A percentile compares a stretch with the other conserved stretches of the same genome.
These are phyloP conservation scores for Smittia sp. DNA, from an alignment of 2,888 invertebrate genomes.

Conservation along the genomic window DNA sequence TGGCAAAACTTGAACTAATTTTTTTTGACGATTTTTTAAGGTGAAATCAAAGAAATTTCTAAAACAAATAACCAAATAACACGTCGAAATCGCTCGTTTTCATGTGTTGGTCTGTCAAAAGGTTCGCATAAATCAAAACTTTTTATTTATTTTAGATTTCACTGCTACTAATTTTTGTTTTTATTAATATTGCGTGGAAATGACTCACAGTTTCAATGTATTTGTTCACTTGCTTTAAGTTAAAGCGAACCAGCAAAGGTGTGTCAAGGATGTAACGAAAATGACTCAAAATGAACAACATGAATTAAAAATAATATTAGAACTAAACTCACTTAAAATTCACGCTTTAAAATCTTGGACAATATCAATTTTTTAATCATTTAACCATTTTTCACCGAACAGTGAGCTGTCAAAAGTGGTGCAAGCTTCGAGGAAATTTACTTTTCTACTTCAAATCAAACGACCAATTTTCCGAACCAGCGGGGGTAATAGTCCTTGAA, in stretches of 20 bases:
- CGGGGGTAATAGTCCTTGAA: conserved; percentile 84
- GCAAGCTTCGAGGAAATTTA: conserved; percentile 86
- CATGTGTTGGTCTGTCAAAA: conserved; percentile 45
- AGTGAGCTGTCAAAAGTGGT: conserved; percentile 83
- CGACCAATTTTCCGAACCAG: conserved; percentile 83
- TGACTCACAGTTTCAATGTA: too few species aligned
- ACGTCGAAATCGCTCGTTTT: conserved; percentile 44
- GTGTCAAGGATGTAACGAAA: too few species aligned
- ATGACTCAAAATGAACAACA: too few species aligned
- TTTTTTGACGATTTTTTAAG: too few species aligned
- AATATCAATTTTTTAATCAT: too few species aligned
- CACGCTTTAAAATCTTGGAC: too few species aligned
- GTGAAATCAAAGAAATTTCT: conserved; percentile 26
- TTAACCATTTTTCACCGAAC: conserved; percentile 43
- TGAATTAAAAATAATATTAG: too few species aligned
- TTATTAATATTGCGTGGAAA: too few species aligned
- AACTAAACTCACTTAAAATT: too few species aligned
- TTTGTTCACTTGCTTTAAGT: too few species aligned
- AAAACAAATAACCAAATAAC: conserved; percentile 41
- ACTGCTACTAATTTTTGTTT: neutral
- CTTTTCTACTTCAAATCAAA: conserved; percentile 89
- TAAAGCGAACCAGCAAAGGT: too few species aligned
- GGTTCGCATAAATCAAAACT: conserved; percentile 43
- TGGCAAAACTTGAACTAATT: too few species aligned
- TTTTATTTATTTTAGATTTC: conserved; percentile 13